These are phyloP conservation scores for Trachelus stipa DNA, from an alignment of 2,888 invertebrate species.

Conservation along the genomic window DNA sequence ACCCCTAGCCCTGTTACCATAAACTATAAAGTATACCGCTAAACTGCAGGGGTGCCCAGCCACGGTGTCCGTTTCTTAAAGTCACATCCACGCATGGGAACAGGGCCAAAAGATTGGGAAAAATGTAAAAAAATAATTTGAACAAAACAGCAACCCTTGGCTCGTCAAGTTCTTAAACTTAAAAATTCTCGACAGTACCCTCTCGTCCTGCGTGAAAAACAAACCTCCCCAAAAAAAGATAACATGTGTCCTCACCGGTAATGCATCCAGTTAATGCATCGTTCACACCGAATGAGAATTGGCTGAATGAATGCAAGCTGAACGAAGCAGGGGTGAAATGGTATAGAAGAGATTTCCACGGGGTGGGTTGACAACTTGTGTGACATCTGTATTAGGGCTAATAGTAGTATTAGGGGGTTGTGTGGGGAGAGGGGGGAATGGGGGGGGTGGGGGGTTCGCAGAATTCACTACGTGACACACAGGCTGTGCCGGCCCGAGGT, in stretches of 20 bases:
- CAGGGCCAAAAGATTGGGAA: neutral
- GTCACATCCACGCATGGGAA: neutral
- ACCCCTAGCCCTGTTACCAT: conserved; percentile 20
- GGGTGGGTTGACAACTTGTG: conserved; percentile 32
- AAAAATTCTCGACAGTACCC: neutral
- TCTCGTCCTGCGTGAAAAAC: neutral
- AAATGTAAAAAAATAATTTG: neutral
- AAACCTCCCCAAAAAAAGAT: neutral
- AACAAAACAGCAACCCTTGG: neutral
- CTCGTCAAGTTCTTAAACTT: no score
- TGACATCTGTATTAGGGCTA: conserved; percentile 65
- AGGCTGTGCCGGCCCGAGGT: conserved; percentile 39
- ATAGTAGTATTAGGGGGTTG: conserved; percentile 44
- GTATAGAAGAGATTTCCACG: neutral
- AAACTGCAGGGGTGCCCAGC: conserved; percentile 24
- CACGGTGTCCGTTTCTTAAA: neutral
- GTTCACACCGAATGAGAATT: conserved; percentile 1
- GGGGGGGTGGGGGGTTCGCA: conserved; percentile 29
- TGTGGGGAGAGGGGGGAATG: conserved; percentile 23
- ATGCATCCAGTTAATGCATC: conserved; percentile 8
- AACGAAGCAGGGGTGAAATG: neutral
- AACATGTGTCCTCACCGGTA: neutral
- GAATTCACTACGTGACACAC: conserved; percentile 44
- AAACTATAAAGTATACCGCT: conserved; percentile 25
- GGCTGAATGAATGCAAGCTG: neutral